Percentiles rank a stretch among this genome's conserved stretches.
These are phyloP conservation scores for Neopelma chrysocephalum DNA, from an alignment of 2,797 vertebrate genomes.

Conservation along the genomic window DNA sequence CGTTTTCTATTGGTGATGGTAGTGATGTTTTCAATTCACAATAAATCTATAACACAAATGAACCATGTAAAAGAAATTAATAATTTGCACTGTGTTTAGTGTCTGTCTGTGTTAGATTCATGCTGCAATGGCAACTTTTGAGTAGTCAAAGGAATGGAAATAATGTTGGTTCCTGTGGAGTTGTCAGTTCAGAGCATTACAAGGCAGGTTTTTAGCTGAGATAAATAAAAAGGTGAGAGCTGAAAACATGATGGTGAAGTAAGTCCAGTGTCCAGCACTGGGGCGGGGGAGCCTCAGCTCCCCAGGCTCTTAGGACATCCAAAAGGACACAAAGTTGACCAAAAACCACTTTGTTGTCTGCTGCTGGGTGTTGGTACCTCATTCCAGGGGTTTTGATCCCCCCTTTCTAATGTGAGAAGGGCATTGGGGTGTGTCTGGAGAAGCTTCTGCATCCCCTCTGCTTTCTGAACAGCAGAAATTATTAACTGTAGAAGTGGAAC, in stretches of 20 bases:
- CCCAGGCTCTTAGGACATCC: background rate
- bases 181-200: background rate
- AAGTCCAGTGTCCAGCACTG: background rate
- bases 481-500: background rate
- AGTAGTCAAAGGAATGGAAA: background rate
- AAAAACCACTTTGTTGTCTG: accelerated
- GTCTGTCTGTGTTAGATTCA: background rate
- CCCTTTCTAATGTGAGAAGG: background rate
- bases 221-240: background rate
- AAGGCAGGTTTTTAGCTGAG: background rate
- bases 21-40: background rate
- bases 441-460: background rate
- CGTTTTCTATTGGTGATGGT: accelerated
- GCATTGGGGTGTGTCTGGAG: background rate
- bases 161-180: background rate
- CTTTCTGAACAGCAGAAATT: background rate
- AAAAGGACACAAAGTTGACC: background rate
- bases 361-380: background rate
- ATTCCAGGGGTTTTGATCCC: background rate
- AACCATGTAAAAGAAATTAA: background rate
- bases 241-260: background rate
- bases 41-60: background rate
- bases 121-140: background rate
- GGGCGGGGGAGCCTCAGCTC: background rate
- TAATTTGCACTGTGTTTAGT: background rate